These are phyloP conservation scores for Tenualosa thibaudeaui DNA, from an alignment of 2,797 vertebrate genomes.

Conservation along the genomic window DNA sequence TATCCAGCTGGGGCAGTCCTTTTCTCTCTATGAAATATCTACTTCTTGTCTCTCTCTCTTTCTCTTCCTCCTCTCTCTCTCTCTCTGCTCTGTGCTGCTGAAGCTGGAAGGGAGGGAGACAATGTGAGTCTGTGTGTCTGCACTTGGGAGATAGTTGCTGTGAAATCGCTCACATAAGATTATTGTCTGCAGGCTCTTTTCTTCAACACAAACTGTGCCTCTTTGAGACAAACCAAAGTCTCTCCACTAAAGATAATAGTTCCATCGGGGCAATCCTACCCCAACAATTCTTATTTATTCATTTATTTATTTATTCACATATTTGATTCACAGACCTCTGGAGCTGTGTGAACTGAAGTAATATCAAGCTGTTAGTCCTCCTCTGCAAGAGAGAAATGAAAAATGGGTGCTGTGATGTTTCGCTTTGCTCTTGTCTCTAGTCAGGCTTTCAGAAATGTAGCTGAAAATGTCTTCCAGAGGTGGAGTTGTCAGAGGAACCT, in stretches of 20 bases:
- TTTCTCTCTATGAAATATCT: constrained; percentile 26
- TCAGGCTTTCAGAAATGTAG: background rate
- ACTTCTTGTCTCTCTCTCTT: constrained; percentile 32
- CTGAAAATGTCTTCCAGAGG: background rate
- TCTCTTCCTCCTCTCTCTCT: constrained; percentile 46
- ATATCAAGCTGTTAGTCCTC: background rate
- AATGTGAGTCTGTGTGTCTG: background rate
- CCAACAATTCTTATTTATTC: background rate
- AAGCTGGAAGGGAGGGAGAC: background rate
- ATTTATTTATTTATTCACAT: background rate
- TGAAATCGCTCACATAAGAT: constrained; percentile 18
- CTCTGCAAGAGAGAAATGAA: background rate
- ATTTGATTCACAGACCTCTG: background rate
- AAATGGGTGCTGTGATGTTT: background rate
- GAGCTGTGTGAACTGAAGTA: background rate
- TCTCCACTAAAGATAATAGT: constrained; percentile 2
- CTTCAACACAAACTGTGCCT: background rate
- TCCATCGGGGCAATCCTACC: background rate
- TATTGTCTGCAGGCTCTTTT: background rate
- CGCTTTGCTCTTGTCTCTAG: background rate
- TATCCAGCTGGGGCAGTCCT: constrained; percentile 5
- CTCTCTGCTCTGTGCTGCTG: background rate
- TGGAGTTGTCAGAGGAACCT: background rate
- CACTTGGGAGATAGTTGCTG: background rate
- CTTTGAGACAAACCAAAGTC: background rate